A percentile compares a stretch with the other conserved stretches of the same genome.
These are phyloP conservation scores for Eilema caniola DNA, from an alignment of 2,888 invertebrate genomes.

Conservation along the genomic window DNA sequence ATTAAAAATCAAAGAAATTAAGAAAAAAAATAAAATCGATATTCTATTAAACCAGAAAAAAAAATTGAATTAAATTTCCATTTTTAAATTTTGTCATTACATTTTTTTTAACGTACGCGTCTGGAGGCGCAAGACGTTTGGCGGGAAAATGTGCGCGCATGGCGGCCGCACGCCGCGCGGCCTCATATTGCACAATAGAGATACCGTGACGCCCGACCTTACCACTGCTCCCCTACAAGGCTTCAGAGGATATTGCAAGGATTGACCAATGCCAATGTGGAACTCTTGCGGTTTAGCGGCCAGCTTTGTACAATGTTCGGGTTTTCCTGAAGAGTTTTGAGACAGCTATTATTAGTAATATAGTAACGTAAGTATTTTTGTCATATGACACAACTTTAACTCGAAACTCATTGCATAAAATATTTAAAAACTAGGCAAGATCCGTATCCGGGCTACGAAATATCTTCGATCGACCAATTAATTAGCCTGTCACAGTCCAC, in stretches of 20 bases:
- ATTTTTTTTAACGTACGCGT: constrained; percentile 61
- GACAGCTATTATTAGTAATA: neutral
- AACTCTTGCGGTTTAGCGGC: neutral
- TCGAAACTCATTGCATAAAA: too few relatives aligned
- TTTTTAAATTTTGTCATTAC: constrained; percentile 28
- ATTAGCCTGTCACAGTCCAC: too few relatives aligned
- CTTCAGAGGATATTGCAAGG: constrained; percentile 41
- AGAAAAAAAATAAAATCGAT: constrained; percentile 1
- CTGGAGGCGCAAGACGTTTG: constrained; percentile 71
- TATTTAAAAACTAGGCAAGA: too few relatives aligned
- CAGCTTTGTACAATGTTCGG: neutral
- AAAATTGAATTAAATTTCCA: constrained; percentile 27
- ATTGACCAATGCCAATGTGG: constrained; percentile 21
- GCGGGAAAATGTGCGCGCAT: constrained; percentile 81
- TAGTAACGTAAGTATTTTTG: neutral
- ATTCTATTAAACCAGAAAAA: neutral
- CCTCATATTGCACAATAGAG: constrained; percentile 78
- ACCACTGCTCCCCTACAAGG: constrained; percentile 56
- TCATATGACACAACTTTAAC: neutral
- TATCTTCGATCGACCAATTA: too few relatives aligned
- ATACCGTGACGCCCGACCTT: constrained; percentile 60
- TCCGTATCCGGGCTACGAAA: too few relatives aligned
- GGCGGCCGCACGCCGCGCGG: constrained; percentile 70
- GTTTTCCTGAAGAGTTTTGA: constrained; percentile 2
- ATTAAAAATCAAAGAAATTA: constrained; percentile 15